Conservation (phyloP, 1,140 invertebrate genomes). For the Helicorthomorpha holstii region DNA sequence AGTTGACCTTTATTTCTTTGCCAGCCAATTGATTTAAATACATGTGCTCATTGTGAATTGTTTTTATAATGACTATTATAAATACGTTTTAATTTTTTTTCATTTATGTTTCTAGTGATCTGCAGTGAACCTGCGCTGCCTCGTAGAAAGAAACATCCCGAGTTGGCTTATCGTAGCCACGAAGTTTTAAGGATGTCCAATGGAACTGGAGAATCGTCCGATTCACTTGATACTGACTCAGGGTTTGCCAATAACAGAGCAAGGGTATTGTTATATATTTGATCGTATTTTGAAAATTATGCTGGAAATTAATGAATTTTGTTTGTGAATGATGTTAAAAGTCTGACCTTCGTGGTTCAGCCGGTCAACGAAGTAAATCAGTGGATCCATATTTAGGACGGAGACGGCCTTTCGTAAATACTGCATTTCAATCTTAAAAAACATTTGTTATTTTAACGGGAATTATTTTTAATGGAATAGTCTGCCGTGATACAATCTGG, state of each 20-base stretch:
- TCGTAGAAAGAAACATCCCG: constrained; percentile 67
- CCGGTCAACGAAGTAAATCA: constrained; percentile 9
- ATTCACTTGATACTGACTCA: constrained; percentile 26
- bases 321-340: too few relatives aligned
- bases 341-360: background rate
- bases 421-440: background rate
- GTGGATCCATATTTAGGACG: constrained; percentile 8
- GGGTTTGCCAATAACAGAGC: constrained; percentile 25
- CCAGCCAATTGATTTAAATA: too few relatives aligned
- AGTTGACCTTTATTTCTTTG: too few relatives aligned
- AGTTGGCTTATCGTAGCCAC: constrained; percentile 63
- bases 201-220: constrained; percentile 21
- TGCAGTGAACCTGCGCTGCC: constrained; percentile 60
- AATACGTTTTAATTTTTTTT: too few relatives aligned
- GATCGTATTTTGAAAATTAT: too few relatives aligned
- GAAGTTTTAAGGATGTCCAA: constrained; percentile 50
- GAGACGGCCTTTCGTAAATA: background rate
- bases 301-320: too few relatives aligned
- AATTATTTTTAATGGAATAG: too few relatives aligned
- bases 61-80: too few relatives aligned
- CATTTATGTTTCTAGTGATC: constrained; percentile 22
- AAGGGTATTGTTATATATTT: too few relatives aligned
- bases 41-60: too few relatives aligned
- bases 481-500: too few relatives aligned
- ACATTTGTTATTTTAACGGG: background rate